Percentiles rank a stretch among this genome's conserved stretches.
These are phyloP conservation scores for Protophormia terraenovae DNA, from an alignment of 2,888 invertebrate genomes.

Conservation along the genomic window DNA sequence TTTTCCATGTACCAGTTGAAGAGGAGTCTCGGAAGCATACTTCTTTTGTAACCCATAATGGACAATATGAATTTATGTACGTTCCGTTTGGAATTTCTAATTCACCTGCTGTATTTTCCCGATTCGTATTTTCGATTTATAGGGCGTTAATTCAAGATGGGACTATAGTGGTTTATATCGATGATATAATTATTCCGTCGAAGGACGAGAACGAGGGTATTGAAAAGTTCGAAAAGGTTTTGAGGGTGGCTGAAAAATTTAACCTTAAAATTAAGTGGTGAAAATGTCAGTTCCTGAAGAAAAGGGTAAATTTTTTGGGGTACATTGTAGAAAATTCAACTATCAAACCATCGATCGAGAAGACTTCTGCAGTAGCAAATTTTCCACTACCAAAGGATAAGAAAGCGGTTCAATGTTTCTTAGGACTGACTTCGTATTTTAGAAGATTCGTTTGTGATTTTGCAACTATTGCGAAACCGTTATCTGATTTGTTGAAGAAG, in stretches of 20 bases:
- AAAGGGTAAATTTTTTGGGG: constrained; percentile 55
- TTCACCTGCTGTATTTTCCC: constrained; percentile 59
- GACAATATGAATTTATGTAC: too few relatives aligned
- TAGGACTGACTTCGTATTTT: constrained; percentile 58
- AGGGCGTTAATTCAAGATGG: constrained; percentile 56
- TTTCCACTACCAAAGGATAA: constrained; percentile 41
- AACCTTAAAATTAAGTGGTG: constrained; percentile 62
- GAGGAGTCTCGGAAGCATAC: constrained; percentile 51
- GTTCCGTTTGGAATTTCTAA: too few relatives aligned
- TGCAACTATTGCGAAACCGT: constrained; percentile 50
- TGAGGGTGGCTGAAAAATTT: constrained; percentile 36
- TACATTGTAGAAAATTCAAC: constrained; percentile 56
- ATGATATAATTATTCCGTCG: constrained; percentile 64
- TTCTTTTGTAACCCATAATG: too few relatives aligned
- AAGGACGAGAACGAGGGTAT: constrained; percentile 57
- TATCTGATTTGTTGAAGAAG: constrained; percentile 61
- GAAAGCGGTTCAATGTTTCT: background rate
- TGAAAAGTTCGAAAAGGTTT: constrained; percentile 32
- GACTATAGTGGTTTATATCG: constrained; percentile 61
- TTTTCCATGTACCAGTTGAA: constrained; percentile 65
- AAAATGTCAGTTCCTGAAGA: constrained; percentile 67
- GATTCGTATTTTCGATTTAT: constrained; percentile 54
- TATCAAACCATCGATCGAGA: constrained; percentile 45
- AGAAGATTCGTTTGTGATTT: constrained; percentile 50
- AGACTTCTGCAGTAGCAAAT: constrained; percentile 35